These are phyloP conservation scores for Oreochromis spilurus DNA, from an alignment of 2,113 vertebrate genomes.

Conservation along the genomic window DNA sequence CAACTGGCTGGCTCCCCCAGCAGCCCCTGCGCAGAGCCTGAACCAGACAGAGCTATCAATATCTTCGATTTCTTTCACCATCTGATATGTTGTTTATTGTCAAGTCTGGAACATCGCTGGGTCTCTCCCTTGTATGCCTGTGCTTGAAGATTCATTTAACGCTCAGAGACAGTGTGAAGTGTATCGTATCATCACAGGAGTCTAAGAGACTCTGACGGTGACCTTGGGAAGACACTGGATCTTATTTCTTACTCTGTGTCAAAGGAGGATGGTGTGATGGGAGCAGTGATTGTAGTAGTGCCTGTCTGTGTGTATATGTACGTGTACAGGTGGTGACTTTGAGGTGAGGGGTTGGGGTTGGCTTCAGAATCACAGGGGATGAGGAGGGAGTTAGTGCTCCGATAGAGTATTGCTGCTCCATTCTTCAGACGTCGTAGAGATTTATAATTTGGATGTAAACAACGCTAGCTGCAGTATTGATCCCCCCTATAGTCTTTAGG, in stretches of 20 bases:
- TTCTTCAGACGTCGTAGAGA: constrained; percentile 53
- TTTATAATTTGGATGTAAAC: constrained; percentile 42
- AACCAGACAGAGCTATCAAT: constrained; percentile 59
- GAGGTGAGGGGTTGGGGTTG: background rate
- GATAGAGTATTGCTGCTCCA: constrained; percentile 21
- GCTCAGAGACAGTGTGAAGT: constrained; percentile 47
- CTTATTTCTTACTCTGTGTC: constrained; percentile 51
- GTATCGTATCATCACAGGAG: constrained; percentile 51
- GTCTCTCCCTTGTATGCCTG: constrained; percentile 41
- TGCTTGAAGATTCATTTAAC: constrained; percentile 60
- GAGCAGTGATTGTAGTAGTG: background rate
- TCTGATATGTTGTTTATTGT: constrained; percentile 70
- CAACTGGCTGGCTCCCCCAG: background rate
- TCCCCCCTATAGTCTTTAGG: constrained; percentile 44
- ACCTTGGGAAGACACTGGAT: constrained; percentile 63
- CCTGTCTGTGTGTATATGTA: background rate
- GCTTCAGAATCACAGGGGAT: background rate
- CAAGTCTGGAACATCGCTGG: constrained; percentile 40
- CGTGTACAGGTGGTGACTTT: background rate
- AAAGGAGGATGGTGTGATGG: constrained; percentile 6
- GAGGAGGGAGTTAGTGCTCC: background rate
- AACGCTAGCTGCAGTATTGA: constrained; percentile 53
- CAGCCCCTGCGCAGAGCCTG: background rate
- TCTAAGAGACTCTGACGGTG: constrained; percentile 50
- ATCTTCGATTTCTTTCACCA: constrained; percentile 59